Conservation (phyloP, 1,140 invertebrate species). For the Brachionus koreanus region DNA sequence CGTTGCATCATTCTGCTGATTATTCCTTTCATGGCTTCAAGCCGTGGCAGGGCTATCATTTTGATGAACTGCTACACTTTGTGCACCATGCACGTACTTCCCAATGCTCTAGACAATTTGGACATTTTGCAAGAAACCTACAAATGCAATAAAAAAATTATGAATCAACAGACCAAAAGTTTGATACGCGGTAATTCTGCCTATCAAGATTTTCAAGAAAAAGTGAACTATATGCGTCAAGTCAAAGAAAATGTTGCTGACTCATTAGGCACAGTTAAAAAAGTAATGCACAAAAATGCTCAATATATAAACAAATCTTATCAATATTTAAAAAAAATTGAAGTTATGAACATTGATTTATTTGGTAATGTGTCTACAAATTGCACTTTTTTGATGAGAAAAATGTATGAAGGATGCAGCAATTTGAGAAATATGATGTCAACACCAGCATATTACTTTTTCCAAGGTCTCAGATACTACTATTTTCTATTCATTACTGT, state of each 20-base stretch:
- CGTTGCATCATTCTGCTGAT: constrained; percentile 5
- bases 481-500: not conserved
- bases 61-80: constrained; percentile 7
- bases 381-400: not conserved
- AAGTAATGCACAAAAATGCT: not conserved
- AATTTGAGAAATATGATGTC: not conserved
- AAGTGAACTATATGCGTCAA: not conserved
- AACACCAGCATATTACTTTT: not conserved
- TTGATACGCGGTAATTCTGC: not conserved
- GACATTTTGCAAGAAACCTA: not conserved
- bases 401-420: not conserved
- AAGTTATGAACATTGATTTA: not conserved
- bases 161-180: not conserved
- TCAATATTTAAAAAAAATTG: not conserved
- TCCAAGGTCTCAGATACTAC: not conserved
- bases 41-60: not conserved
- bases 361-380: not conserved
- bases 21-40: not conserved
- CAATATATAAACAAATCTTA: constrained; percentile 5
- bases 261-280: not conserved
- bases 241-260: not conserved
- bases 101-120: not conserved
- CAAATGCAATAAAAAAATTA: constrained; percentile 10
- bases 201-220: not conserved
- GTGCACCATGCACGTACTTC: not conserved